Evolutionary conservation across 2,888 invertebrate species (phyloP).

Genomic region (Acleris holmiana): DNA sequence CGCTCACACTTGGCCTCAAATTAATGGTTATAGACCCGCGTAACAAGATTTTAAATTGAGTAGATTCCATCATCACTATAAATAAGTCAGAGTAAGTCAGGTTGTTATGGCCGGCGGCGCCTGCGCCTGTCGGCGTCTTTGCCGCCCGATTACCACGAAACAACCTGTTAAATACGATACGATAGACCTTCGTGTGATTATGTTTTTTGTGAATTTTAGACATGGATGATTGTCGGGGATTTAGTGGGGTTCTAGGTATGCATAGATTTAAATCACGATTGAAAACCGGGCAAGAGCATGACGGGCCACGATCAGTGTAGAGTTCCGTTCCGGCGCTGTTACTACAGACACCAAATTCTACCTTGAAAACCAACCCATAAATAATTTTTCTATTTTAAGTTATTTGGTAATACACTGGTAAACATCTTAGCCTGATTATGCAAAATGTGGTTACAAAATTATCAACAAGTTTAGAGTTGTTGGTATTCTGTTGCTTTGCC

Average conservation of each 20-base stretch:
- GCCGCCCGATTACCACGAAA: constrained; percentile 19
- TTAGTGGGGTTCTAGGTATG: not conserved
- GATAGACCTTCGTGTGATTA: constrained; percentile 19
- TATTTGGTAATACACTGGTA: too few relatives aligned
- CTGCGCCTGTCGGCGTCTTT: constrained; percentile 22
- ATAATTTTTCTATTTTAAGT: too few relatives aligned
- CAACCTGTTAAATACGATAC: constrained; percentile 26
- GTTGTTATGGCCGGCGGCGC: constrained; percentile 15
- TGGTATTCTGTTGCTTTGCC: too few relatives aligned
- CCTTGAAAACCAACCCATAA: too few relatives aligned
- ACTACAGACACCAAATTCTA: too few relatives aligned
- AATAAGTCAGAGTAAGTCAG: constrained; percentile 18
- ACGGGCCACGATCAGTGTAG: too few relatives aligned
- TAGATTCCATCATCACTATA: constrained; percentile 32
- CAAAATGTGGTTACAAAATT: too few relatives aligned
- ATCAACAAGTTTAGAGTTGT: too few relatives aligned
- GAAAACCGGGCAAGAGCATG: too few relatives aligned
- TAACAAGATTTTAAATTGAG: constrained; percentile 28
- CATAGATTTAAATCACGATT: not conserved
- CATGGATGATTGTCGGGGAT: not conserved
- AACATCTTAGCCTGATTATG: too few relatives aligned
- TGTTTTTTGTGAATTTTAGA: constrained; percentile 10
- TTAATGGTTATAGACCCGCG: constrained; percentile 29
- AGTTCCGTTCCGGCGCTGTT: too few relatives aligned
- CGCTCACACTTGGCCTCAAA: constrained; percentile 20